Base-by-base conservation (phyloP, 2,797 vertebrate species). In the Sebastes goodei region DNA sequence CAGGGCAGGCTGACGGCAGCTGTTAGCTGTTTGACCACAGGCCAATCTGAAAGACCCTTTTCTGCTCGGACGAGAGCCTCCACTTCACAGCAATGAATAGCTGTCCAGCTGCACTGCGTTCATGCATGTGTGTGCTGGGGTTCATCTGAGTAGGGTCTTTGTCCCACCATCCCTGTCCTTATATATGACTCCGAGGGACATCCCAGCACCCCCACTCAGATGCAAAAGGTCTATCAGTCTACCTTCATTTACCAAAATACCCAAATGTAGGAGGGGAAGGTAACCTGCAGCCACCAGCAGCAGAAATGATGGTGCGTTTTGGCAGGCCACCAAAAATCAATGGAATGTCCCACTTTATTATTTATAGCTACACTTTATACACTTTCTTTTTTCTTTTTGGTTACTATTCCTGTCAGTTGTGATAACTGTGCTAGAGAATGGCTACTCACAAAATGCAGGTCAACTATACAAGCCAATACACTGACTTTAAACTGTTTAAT, bases 1-100 rank as follows among this genome's bases (percentile, higher is more conserved):
- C 76, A 4, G 20, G 1, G 63, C 64, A 15, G 77, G 35, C 80
- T 65, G 69, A 52, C 68, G 49, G 89, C 86, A 86, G 89, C 88
- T 91, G 90, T 81, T 63, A n/a, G 76, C 65, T 57, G 49, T 77
- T 68, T 86, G 71, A 76, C 80, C 74, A 38, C 71, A 20, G 65
- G 66, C 79, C 17, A 4, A 8, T 56, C 80, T 88, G 23, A 91
- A 91, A 88, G 89, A 78, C n/a, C 9, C 85, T 80, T 83, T 88
- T 93, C 85, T 92, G 77, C 79, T 14, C 5, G 20, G 65, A 74
- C 33, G 69, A 90, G 90, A 92, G 92, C 27, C 78, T 79, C 87
- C 92, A 92, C 93, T 94, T 86, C 90, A 91, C 84, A 33, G 73
- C 83, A 23, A 9, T 93, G 87, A 94, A 93, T 90, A 75, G 89